Evolutionary conservation across 2,888 invertebrate genomes (phyloP).

Genomic region (Dolichopus griseipennis): DNA sequence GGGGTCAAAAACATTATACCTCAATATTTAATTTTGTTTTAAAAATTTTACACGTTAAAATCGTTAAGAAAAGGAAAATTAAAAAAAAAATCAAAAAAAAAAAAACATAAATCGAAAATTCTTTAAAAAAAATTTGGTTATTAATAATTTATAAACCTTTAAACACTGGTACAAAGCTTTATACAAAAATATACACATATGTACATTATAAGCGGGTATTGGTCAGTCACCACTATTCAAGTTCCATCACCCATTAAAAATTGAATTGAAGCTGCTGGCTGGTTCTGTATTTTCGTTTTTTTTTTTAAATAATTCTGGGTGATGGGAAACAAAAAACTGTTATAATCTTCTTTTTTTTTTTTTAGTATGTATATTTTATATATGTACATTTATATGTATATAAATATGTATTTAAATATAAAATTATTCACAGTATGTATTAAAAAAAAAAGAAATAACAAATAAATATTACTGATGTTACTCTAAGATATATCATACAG

Average conservation of each 20-base stretch:
- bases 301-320: background rate
- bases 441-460: no score
- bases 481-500: no score
- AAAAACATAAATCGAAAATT: conserved; percentile 18
- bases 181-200: background rate
- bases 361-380: background rate
- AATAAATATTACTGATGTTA: no score
- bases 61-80: background rate
- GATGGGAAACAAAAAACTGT: background rate
- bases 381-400: background rate
- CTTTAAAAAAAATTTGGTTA: conserved; percentile 15
- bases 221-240: background rate
- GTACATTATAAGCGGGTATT: background rate
- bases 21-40: no score
- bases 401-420: no score
- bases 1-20: background rate
- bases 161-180: background rate
- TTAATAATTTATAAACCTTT: conserved; percentile 17
- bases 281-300: background rate
- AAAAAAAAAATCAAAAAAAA: background rate
- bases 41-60: no score
- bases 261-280: background rate
- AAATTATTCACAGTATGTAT: no score
- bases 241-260: background rate
- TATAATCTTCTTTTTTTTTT: background rate